Evolutionary conservation across 1,140 invertebrate species (phyloP).

Genomic region (Tetraneura akinire): DNA sequence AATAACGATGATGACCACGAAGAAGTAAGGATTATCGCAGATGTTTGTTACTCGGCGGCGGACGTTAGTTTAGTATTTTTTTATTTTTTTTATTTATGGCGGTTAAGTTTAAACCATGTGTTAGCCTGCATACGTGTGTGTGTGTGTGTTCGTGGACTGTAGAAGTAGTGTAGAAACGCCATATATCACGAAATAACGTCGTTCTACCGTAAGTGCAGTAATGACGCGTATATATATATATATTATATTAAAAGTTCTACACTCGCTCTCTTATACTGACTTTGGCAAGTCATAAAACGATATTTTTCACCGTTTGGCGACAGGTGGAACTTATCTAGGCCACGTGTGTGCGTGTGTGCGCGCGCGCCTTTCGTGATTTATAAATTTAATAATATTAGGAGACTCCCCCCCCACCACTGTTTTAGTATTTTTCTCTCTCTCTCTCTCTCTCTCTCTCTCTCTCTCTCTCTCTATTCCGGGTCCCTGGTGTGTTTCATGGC

Average conservation of each 20-base stretch:
- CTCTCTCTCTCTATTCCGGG: too few species aligned
- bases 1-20: not conserved
- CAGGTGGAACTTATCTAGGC: slow-evolving; percentile 35
- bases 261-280: not conserved
- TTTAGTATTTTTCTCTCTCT: not conserved
- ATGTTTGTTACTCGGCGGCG: too few species aligned
- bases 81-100: too few species aligned
- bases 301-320: slow-evolving; percentile 11
- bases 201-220: not conserved
- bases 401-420: not conserved
- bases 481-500: not conserved
- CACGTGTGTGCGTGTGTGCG: slow-evolving; percentile 32
- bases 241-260: slow-evolving; percentile 28
- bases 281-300: slow-evolving; percentile 1
- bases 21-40: not conserved
- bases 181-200: slow-evolving; percentile 29
- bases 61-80: slow-evolving; percentile 35
- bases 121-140: too few species aligned
- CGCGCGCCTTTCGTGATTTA: slow-evolving; percentile 20
- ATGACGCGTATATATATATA: slow-evolving; percentile 7
- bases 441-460: too few species aligned
- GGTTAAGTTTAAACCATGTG: not conserved
- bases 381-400: slow-evolving; percentile 34
- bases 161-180: not conserved
- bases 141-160: too few species aligned